These are phyloP conservation scores for Pseudopodoces humilis DNA, from an alignment of 2,113 vertebrate species.

Conservation along the genomic window DNA sequence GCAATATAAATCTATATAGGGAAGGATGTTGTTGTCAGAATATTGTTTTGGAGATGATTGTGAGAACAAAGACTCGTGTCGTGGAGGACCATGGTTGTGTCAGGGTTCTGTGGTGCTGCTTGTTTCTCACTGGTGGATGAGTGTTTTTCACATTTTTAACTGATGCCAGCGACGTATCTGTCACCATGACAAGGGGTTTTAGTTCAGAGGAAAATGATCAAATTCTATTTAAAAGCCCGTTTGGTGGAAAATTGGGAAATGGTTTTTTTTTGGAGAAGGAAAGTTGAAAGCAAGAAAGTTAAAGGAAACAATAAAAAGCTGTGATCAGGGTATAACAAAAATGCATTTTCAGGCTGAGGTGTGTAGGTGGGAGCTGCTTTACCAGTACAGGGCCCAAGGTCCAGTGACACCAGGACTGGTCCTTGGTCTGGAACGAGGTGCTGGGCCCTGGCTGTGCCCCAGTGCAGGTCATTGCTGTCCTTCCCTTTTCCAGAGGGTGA, in stretches of 20 bases:
- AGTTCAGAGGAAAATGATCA: not conserved
- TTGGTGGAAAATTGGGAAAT: not conserved
- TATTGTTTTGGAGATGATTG: not conserved
- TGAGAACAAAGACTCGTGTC: not conserved
- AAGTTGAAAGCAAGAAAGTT: not conserved
- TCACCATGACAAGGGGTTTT: not conserved
- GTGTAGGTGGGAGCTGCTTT: not conserved
- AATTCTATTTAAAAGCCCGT: not conserved
- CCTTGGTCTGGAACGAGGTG: rapidly evolving
- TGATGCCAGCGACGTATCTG: not conserved
- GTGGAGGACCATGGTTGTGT: not conserved
- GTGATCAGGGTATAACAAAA: not conserved
- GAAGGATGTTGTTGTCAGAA: not conserved
- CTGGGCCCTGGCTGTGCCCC: not conserved
- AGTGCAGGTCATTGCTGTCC: not conserved
- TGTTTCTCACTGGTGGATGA: not conserved
- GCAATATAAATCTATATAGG: slow-evolving; percentile 17
- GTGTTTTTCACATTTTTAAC: not conserved
- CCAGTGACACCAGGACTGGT: not conserved
- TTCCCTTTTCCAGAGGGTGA: not conserved
- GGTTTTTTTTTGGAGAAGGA: not conserved
- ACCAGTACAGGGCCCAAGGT: not conserved
- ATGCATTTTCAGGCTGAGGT: not conserved
- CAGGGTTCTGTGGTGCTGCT: not conserved
- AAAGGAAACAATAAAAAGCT: not conserved